phyloP scores from a whole-genome alignment of 2,888 invertebrate genomes.

The Campopleginae sp. region DNA sequence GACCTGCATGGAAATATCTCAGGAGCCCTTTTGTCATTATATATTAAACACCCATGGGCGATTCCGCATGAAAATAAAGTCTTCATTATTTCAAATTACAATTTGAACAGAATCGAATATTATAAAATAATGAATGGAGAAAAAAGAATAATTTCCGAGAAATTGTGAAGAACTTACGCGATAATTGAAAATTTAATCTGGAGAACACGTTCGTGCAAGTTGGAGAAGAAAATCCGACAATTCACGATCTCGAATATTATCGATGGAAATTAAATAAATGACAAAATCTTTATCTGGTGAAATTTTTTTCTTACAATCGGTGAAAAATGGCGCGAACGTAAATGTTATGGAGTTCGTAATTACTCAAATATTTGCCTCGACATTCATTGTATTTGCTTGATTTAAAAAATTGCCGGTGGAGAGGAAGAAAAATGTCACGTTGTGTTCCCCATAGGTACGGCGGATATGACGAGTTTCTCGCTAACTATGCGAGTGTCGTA shows the following conservation, averaged over 20 bases:
- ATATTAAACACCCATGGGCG: neutral
- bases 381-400: neutral
- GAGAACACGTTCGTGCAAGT: neutral
- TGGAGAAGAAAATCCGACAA: neutral
- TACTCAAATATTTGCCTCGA: neutral
- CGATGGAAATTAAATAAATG: neutral
- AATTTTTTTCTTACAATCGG: neutral
- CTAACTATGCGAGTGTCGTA: conserved; percentile 34
- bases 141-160: neutral
- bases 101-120: neutral
- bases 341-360: neutral
- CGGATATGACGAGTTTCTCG: conserved; percentile 25
- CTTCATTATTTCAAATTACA: neutral
- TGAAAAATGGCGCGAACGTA: neutral
- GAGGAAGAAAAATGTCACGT: neutral
- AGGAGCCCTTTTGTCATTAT: conserved; percentile 32
- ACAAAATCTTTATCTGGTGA: neutral
- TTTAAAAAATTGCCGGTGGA: neutral
- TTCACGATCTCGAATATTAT: neutral
- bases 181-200: neutral
- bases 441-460: neutral
- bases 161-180: neutral
- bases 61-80: neutral
- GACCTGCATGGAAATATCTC: conserved; percentile 3
- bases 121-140: neutral